These are phyloP conservation scores for Apistogramma diplotaenia DNA, from an alignment of 2,113 vertebrate genomes.

Conservation along the genomic window DNA sequence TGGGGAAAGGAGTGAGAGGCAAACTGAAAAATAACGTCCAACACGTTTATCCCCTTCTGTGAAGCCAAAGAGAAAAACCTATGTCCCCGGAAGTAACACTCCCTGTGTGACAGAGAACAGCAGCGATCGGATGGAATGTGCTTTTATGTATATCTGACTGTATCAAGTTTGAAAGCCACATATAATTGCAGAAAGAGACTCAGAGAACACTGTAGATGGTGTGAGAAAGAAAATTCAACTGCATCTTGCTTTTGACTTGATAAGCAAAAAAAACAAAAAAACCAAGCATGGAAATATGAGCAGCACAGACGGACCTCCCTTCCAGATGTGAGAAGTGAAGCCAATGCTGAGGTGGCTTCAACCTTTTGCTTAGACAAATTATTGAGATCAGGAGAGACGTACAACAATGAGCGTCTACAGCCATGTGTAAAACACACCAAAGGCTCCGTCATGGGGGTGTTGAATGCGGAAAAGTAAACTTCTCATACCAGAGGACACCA, in stretches of 20 bases:
- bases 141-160: neutral
- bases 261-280: neutral
- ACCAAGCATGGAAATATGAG: neutral
- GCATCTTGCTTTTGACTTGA: too few species aligned
- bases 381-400: too few species aligned
- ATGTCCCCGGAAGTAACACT: conserved; percentile 4
- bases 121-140: neutral
- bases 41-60: conserved; percentile 16
- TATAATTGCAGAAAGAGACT: neutral
- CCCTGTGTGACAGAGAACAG: neutral
- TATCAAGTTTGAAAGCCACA: neutral
- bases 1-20: conserved; percentile 22
- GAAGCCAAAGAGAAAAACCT: conserved; percentile 8
- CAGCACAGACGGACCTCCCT: too few species aligned
- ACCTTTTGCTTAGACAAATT: too few species aligned
- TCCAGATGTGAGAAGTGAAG: neutral
- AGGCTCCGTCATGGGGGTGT: too few species aligned
- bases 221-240: neutral
- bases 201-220: neutral
- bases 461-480: too few species aligned
- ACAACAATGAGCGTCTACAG: too few species aligned
- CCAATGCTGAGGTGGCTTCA: neutral
- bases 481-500: too few species aligned
- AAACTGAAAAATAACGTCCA: conserved; percentile 30
- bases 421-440: too few species aligned